phyloP scores from a whole-genome alignment of 2,797 vertebrate genomes.

The Aeoliscus strigatus region DNA sequence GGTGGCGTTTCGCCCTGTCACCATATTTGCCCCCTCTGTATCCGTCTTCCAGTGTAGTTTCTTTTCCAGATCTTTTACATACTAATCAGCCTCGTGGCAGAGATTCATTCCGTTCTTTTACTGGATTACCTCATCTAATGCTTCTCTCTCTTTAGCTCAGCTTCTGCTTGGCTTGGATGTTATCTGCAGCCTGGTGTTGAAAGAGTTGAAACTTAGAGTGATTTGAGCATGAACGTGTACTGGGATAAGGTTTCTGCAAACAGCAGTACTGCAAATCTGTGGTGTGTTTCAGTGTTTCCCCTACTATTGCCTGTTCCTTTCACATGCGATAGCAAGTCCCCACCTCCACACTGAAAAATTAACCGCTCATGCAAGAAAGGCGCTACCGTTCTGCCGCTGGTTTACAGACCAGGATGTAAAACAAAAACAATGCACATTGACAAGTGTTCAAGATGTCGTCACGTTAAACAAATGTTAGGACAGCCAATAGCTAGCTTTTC shows the following conservation, averaged over 20 bases:
- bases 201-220: slow-evolving; percentile 8
- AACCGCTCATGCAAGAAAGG: no score
- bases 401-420: no score
- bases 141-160: slow-evolving; percentile 35
- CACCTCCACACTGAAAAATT: no score
- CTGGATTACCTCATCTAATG: slow-evolving; percentile 26
- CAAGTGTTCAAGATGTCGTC: no score
- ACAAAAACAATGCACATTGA: no score
- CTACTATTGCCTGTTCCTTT: no score
- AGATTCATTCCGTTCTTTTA: slow-evolving; percentile 3
- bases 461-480: no score
- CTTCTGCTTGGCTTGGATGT: slow-evolving; percentile 56
- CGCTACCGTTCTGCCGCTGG: no score
- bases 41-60: slow-evolving; percentile 11
- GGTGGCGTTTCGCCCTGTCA: slow-evolving; percentile 48
- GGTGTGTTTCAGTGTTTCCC: slow-evolving; percentile 8
- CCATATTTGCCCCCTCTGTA: slow-evolving; percentile 31
- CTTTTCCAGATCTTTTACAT: slow-evolving; percentile 10
- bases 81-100: slow-evolving; percentile 15
- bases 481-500: no score
- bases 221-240: slow-evolving; percentile 34
- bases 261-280: no score
- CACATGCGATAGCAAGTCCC: no score
- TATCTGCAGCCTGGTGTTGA: slow-evolving; percentile 24
- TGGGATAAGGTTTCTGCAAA: slow-evolving; percentile 1